Conservation (phyloP, 2,113 vertebrate species). For the Ceyx melanurus region DNA sequence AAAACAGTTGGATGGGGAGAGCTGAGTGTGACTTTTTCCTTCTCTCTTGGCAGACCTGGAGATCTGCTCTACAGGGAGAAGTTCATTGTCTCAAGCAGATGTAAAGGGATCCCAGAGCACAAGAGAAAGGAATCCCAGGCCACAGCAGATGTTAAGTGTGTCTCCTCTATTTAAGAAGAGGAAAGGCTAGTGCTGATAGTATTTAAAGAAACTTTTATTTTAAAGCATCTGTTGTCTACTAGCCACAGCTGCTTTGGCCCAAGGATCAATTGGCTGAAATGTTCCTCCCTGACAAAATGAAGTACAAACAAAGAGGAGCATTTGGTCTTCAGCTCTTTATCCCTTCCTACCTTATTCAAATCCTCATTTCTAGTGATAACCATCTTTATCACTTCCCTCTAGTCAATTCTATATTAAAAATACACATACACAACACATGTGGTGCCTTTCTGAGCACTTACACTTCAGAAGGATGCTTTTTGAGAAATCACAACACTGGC, state of each 20-base stretch:
- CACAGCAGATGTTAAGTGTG: not conserved
- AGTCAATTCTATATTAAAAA: slow-evolving; percentile 36
- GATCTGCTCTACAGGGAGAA: not conserved
- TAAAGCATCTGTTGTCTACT: not conserved
- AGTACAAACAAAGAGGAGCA: not conserved
- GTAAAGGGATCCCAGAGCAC: not conserved
- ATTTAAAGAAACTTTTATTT: not conserved
- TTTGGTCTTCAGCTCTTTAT: not conserved
- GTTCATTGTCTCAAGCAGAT: not conserved
- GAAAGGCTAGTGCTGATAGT: not conserved
- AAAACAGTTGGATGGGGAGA: not conserved
- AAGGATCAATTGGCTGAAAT: not conserved
- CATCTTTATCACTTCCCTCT: not conserved
- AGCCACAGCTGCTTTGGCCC: not conserved
- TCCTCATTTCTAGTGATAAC: not conserved
- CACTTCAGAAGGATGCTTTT: slow-evolving; percentile 47
- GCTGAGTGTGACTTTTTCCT: not conserved
- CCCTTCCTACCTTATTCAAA: not conserved
- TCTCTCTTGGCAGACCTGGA: not conserved
- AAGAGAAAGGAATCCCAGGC: not conserved
- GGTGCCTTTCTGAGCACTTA: slow-evolving; percentile 28
- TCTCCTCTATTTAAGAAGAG: not conserved
- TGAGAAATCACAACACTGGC: slow-evolving; percentile 33
- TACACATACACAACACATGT: slow-evolving; percentile 26
- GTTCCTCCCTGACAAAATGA: not conserved